Conservation (phyloP, 2,113 vertebrate genomes). For the Ophthalmolycus amberensis region DNA sequence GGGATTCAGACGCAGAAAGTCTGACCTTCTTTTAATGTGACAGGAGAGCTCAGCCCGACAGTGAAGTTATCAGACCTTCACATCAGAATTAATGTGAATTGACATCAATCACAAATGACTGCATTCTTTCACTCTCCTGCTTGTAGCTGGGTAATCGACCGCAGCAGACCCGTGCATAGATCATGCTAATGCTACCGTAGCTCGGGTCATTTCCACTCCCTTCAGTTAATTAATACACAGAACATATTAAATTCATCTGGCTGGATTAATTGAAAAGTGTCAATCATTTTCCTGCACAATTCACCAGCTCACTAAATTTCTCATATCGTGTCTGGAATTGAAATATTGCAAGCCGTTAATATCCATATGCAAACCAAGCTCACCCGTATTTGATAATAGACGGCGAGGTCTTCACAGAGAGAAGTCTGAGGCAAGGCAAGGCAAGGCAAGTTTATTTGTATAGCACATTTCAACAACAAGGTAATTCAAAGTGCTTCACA, state of each 20-base stretch:
- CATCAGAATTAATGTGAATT: slow-evolving; percentile 52
- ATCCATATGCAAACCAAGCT: slow-evolving; percentile 47
- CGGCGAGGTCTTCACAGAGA: slow-evolving; percentile 33
- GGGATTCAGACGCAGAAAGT: slow-evolving; percentile 43
- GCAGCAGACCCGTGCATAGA: slow-evolving; percentile 16
- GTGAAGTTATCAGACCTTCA: slow-evolving; percentile 56
- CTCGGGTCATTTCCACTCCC: slow-evolving; percentile 63
- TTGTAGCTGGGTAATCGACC: slow-evolving; percentile 36
- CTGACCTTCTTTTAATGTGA: slow-evolving; percentile 65
- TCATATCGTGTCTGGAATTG: slow-evolving; percentile 45
- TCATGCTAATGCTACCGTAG: slow-evolving; percentile 44
- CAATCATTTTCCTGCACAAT: slow-evolving; percentile 68
- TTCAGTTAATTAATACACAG: slow-evolving; percentile 67
- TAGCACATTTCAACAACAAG: no score
- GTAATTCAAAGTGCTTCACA: no score
- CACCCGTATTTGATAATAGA: slow-evolving; percentile 53
- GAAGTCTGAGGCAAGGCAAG: no score
- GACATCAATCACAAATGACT: slow-evolving; percentile 55
- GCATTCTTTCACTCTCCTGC: slow-evolving; percentile 12
- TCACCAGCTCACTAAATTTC: slow-evolving; percentile 43
- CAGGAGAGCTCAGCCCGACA: slow-evolving; percentile 15
- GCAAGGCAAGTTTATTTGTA: no score
- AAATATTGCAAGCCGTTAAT: slow-evolving; percentile 60
- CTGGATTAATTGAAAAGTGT: slow-evolving; percentile 70
- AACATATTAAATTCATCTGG: slow-evolving; percentile 58